Base-by-base conservation (phyloP, 2,888 invertebrate genomes). In the Allygus modestus region DNA sequence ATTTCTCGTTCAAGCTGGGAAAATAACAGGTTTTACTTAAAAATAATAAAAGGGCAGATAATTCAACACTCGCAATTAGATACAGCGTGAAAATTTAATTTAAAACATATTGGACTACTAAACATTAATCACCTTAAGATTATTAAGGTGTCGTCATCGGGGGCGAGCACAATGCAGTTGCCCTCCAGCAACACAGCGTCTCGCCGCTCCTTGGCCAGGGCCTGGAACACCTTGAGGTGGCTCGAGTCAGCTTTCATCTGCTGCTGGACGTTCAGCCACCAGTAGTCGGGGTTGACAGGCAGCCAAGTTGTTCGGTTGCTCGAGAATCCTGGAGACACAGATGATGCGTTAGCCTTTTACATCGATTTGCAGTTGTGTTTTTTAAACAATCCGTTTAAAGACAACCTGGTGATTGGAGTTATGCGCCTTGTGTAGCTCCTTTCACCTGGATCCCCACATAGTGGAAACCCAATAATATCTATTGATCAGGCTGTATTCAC, bases 231-330 rank as follows among this genome's bases (percentile, higher is more conserved):
- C 28, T 83, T 79, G n/a, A 87, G 83, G 43, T 88, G 88, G 15
- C 86, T 87, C 11, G 26, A 54, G 0, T 28, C 17, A 0, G 71
- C 71, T 0, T 65, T 75, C 1, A 33, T 77, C 69, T 88, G 86
- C 0, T 58, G 79, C 9, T 82, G 82, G 11, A 87, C 85, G 61
- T 88, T 88, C 17, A 93, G 89, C 5, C 90, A 91, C 86, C 87
- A 87, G 88, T 92, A 95, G 88, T 95, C 93, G 0, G 91, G 89
- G 84, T 94, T 92, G 0, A 95, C 91, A 0, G 95, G 95, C 12
- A 95, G 89, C 95, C 95, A 96, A 0, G 95, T 93, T 0, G 88
- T 88, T 0, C 89, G 89, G 7, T 88, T 91, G 0, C 90, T 91
- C 0, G 94, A 93, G 89, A 95, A 95, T 0, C 89, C 92, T 51